Base-by-base conservation (phyloP, 2,113 vertebrate species). In the Limanda limanda region DNA sequence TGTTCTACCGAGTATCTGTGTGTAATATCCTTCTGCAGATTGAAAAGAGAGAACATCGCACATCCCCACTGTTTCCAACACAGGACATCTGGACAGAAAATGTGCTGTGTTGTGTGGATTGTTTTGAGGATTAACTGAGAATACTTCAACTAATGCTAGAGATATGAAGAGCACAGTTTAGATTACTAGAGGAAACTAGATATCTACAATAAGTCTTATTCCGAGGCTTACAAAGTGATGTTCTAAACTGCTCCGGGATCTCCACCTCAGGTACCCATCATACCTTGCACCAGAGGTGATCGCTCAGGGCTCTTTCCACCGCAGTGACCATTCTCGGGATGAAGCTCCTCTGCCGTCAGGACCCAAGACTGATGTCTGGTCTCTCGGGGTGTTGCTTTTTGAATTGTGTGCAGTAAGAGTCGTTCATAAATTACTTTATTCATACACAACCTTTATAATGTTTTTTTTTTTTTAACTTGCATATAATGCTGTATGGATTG, bases 251-350 rank as follows among this genome's bases (percentile, higher is more conserved):
- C 35, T 63, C 15, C 86, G 47, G 71, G 60, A 62, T 74, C 65
- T 25, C 77, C 0, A 65, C 75, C 72, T 42, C 91, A 99, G 98
- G 75, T 97, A 98, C 87, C 97, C 98, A 60, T 98, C 98, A 0
- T 99, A 98, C 69, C 93, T 98, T 90, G 96, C 98, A 74, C 98
- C 98, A 31, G 98, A 99, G 90, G 98, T 98, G 62, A 96, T 99
- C 76, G 96, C 97, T 20, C 96, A 97, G 86, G 97, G 98, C 85
- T 93, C 94, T 82, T 93, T 88, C 71, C 96, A 96, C 86, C 89
- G 91, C 25, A 95, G 82, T 68, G 97, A 97, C 82, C 95, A 95
- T 69, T 92, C 88, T 17, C 89, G 93, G 51, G 92, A 90, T 82
- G 95, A 97, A 81, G 93, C 93, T 56, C 96, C 95, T 58, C 87